Evolutionary conservation across 1,140 invertebrate species (phyloP).

Genomic region (Batillaria attramentaria): DNA sequence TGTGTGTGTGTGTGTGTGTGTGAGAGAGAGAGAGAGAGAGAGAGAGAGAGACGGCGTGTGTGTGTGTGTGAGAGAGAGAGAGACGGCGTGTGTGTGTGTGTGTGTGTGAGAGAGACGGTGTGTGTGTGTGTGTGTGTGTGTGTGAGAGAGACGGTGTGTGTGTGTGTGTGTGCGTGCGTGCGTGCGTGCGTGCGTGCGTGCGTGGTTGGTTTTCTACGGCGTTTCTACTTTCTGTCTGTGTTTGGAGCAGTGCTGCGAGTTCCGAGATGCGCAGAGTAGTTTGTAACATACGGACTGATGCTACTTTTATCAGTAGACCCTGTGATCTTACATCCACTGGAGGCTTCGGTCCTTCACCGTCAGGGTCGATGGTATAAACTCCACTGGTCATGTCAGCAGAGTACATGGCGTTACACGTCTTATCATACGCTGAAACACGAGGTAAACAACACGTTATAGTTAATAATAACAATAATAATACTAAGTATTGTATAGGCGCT

Average conservation of each 20-base stretch:
- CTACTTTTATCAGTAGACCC: no score
- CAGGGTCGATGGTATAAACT: no score
- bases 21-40: background rate
- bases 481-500: no score
- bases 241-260: background rate
- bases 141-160: background rate
- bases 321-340: no score
- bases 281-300: background rate
- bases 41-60: background rate
- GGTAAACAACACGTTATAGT: no score
- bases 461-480: no score
- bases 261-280: no score
- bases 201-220: background rate
- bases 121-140: background rate
- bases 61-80: conserved; percentile 6
- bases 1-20: conserved; percentile 1
- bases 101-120: background rate
- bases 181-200: conserved; percentile 2
- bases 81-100: background rate
- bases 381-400: no score
- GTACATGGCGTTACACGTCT: no score
- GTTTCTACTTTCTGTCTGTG: background rate
- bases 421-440: no score
- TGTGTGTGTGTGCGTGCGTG: background rate
- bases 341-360: no score